Evolutionary conservation across 2,113 vertebrate species (phyloP).

Genomic region (Chroicocephalus ridibundus): DNA sequence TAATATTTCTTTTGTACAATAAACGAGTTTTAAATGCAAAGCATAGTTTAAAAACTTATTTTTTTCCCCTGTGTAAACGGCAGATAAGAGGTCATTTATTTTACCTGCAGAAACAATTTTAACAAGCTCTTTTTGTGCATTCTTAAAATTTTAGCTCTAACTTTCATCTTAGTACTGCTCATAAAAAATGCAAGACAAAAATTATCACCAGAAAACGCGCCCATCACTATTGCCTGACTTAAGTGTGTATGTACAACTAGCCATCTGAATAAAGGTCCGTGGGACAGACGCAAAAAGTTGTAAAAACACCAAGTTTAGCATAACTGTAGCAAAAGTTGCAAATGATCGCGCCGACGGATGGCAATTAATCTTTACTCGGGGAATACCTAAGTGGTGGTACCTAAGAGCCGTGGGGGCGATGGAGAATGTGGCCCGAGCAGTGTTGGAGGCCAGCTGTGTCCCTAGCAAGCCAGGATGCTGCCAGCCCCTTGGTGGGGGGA

Average conservation of each 20-base stretch:
- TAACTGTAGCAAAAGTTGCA: neutral
- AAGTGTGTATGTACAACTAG: neutral
- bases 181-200: neutral
- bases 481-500: neutral
- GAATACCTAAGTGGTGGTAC: neutral
- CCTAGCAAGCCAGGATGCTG: accelerated
- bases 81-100: neutral
- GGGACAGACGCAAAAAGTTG: neutral
- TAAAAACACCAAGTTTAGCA: neutral
- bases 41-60: neutral
- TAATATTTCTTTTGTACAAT: neutral
- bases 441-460: neutral
- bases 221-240: neutral
- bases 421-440: neutral
- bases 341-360: neutral
- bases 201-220: neutral
- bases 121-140: neutral
- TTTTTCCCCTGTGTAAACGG: neutral
- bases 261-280: neutral
- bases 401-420: accelerated
- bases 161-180: neutral
- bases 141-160: neutral
- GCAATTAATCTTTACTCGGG: neutral
- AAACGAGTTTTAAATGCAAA: neutral
- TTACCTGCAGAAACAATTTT: neutral